These are phyloP conservation scores for Caenorhabditis sp. DNA, from an alignment of 2,888 invertebrate genomes.

Conservation along the genomic window DNA sequence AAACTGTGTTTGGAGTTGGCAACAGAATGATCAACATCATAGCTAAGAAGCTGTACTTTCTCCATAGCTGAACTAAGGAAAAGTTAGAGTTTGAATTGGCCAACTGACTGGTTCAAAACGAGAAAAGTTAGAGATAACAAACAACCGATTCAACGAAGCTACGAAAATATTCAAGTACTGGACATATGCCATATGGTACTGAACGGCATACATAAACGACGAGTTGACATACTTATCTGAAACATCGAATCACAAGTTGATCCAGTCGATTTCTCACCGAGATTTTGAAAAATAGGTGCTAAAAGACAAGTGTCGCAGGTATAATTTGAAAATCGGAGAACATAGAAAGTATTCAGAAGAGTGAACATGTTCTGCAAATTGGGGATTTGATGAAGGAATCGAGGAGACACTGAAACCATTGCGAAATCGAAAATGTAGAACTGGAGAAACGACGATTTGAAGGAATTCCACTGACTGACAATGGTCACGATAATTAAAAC, in stretches of 20 bases:
- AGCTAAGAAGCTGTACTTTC: background rate
- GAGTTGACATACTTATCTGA: slow-evolving; percentile 32
- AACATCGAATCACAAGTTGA: background rate
- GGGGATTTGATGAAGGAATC: background rate
- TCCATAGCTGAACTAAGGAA: slow-evolving; percentile 8
- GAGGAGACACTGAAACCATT: slow-evolving; percentile 2
- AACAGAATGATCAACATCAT: slow-evolving; percentile 4
- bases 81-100: background rate
- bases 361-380: slow-evolving; percentile 30
- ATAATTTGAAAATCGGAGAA: slow-evolving; percentile 28
- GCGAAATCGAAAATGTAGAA: slow-evolving; percentile 32
- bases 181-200: slow-evolving; percentile 36
- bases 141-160: slow-evolving; percentile 20
- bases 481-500: slow-evolving; percentile 10
- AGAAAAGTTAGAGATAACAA: slow-evolving; percentile 11
- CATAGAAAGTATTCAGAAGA: slow-evolving; percentile 32
- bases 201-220: slow-evolving; percentile 25
- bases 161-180: slow-evolving; percentile 14
- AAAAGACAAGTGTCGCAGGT: slow-evolving; percentile 33
- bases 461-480: slow-evolving; percentile 2
- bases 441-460: slow-evolving; percentile 39
- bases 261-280: background rate
- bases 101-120: slow-evolving; percentile 18
- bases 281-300: slow-evolving; percentile 15
- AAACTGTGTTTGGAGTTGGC: slow-evolving; percentile 15